A percentile compares a stretch with the other conserved stretches of the same genome.
These are phyloP conservation scores for Medauroidea extradentata DNA, from an alignment of 1,140 invertebrate species.

Conservation along the genomic window DNA sequence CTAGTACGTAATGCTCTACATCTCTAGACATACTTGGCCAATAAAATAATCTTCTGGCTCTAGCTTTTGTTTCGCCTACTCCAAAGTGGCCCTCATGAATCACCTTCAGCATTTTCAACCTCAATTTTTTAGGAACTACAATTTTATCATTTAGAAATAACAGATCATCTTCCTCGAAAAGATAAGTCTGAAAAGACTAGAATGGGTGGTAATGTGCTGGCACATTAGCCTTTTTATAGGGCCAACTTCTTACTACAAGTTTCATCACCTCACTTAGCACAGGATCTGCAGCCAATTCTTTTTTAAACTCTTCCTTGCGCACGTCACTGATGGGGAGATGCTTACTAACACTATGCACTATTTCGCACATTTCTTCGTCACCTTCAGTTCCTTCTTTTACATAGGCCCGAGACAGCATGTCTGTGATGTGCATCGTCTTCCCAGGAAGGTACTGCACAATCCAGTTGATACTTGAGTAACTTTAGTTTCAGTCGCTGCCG, in stretches of 20 bases:
- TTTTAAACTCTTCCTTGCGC: neutral
- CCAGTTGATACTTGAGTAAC: conserved; percentile 31
- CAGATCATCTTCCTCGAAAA: conserved; percentile 27
- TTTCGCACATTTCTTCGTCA: neutral
- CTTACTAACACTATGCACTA: conserved; percentile 1
- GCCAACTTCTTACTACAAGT: too few relatives aligned
- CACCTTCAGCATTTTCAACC: conserved; percentile 29
- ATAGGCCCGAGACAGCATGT: neutral
- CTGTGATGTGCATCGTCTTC: neutral
- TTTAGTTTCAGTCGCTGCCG: conserved; percentile 36
- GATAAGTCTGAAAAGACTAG: conserved; percentile 22
- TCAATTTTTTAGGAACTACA: conserved; percentile 15
- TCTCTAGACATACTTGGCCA: conserved; percentile 20
- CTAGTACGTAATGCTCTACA: neutral
- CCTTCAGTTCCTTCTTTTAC: neutral
- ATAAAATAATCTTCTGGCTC: conserved; percentile 20
- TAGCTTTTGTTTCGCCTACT: conserved; percentile 24
- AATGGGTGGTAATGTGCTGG: too few relatives aligned
- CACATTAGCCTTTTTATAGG: conserved; percentile 15
- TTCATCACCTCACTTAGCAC: conserved; percentile 2
- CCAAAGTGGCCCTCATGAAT: conserved; percentile 37
- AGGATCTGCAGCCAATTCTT: neutral
- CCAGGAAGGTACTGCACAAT: conserved; percentile 23
- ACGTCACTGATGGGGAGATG: neutral
- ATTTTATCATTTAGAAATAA: too few relatives aligned